Percentiles rank a stretch among this genome's conserved stretches.
These are phyloP conservation scores for Cepaea hortensis DNA, from an alignment of 2,888 invertebrate genomes.

Conservation along the genomic window DNA sequence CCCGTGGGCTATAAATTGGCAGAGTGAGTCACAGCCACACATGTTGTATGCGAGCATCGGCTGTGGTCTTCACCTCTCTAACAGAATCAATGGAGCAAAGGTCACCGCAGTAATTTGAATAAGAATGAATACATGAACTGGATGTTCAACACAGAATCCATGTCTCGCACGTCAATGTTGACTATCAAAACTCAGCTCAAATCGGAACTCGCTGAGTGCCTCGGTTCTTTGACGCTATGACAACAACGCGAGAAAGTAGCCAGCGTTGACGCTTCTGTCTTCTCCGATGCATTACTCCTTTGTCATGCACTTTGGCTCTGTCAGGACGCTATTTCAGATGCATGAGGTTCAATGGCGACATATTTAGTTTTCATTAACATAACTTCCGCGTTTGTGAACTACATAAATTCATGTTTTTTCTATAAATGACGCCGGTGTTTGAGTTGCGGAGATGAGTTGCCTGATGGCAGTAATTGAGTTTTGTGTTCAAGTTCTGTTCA, in stretches of 20 bases:
- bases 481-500: background rate
- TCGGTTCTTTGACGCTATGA: background rate
- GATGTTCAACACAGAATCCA: background rate
- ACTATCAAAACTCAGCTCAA: background rate
- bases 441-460: background rate
- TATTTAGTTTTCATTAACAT: constrained; percentile 32
- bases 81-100: background rate
- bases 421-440: background rate
- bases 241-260: background rate
- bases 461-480: background rate
- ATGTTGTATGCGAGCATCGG: background rate
- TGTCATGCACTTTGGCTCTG: background rate
- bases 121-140: too few species aligned
- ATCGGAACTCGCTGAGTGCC: background rate
- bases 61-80: background rate
- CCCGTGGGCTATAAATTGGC: background rate
- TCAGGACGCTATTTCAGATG: background rate
- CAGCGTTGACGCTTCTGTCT: background rate
- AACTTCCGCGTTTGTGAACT: background rate
- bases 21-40: background rate
- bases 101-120: background rate
- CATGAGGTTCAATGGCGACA: background rate
- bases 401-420: background rate
- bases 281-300: background rate
- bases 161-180: background rate